These are phyloP conservation scores for Cynocephalus volans DNA, from an alignment of 2,113 vertebrate genomes.

Conservation along the genomic window DNA sequence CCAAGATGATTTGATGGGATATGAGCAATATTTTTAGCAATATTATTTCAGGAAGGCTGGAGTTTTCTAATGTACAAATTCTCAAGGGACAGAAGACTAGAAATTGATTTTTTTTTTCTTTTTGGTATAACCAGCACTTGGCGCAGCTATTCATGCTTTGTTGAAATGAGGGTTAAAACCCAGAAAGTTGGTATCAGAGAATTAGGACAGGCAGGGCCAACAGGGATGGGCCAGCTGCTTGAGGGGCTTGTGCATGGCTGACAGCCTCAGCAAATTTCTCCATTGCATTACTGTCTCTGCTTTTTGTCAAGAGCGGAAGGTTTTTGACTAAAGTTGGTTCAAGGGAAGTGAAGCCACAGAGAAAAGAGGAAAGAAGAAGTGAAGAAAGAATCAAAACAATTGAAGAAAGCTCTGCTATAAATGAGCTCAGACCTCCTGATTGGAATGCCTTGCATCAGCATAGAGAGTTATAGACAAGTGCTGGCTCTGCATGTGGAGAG, in stretches of 20 bases:
- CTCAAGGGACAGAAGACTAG: not conserved
- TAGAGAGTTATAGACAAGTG: accelerated
- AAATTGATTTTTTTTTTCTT: not conserved
- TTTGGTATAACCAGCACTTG: not conserved
- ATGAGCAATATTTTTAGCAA: not conserved
- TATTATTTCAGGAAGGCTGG: not conserved
- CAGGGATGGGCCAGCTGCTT: not conserved
- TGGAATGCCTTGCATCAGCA: not conserved
- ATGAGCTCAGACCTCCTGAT: not conserved
- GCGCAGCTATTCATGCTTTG: not conserved
- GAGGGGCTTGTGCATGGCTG: not conserved
- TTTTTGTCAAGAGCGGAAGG: conserved; percentile 22
- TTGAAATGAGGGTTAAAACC: not conserved
- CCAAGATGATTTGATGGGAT: not conserved
- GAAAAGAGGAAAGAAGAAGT: not conserved
- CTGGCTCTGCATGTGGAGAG: not conserved
- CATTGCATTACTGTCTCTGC: not conserved
- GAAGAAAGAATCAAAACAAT: not conserved
- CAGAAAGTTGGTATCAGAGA: not conserved
- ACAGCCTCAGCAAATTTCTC: not conserved
- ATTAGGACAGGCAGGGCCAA: not conserved
- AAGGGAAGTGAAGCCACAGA: not conserved
- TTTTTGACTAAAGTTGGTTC: not conserved
- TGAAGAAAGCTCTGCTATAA: not conserved
- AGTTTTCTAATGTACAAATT: not conserved